Evolutionary conservation across 1,140 invertebrate genomes (phyloP), one percentile per base, ranked within the genome.

Genomic region (Cydia amplana): DNA sequence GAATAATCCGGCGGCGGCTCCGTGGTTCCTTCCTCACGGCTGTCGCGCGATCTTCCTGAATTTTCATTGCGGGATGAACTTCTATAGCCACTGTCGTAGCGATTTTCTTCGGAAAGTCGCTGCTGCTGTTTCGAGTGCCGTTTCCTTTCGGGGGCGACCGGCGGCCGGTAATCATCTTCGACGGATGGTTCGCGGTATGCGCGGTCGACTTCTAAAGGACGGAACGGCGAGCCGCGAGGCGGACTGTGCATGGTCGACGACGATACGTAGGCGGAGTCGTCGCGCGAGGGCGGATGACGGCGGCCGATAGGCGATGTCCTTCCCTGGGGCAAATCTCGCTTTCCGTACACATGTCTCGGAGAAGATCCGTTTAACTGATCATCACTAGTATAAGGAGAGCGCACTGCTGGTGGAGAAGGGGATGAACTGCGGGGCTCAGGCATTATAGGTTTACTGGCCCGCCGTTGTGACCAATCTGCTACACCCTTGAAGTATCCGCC

Each of bases 401-500:
- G 88, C 25, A 86, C 87, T 23, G 88, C 87, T 12, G 92, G 91
- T 12, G 93, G 93, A 4, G 93, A 93, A 10, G 92, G 93, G 0
- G 91, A 93, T 5, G 91, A 90, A 75, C 87, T 91, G 28, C 89
- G 85, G 63, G 86, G 91, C 78, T 89, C 87, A 4, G 91, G 92
- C 87, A 93, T 90, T 74, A 88, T 91, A 4, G 90, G 91, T 73
- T 92, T 92, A 51, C 87, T 87, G 60, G 90, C 94, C 79, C 95
- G 93, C 20, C 96, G 93, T 82, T 96, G 95, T 1, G 95, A 95
- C 96, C 96, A 97, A 80, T 97, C 96, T 72, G 94, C 95, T 60
- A 97, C 95, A 10, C 96, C 96, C 80, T 96, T 95, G 82, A 95
- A 96, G 83, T 95, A 96, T 49, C 94, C 94, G 32, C 93, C 93